A percentile compares a stretch with the other conserved stretches of the same genome.
Conservation (phyloP, 1,140 invertebrate species). For the Vollenhovia emeryi region DNA sequence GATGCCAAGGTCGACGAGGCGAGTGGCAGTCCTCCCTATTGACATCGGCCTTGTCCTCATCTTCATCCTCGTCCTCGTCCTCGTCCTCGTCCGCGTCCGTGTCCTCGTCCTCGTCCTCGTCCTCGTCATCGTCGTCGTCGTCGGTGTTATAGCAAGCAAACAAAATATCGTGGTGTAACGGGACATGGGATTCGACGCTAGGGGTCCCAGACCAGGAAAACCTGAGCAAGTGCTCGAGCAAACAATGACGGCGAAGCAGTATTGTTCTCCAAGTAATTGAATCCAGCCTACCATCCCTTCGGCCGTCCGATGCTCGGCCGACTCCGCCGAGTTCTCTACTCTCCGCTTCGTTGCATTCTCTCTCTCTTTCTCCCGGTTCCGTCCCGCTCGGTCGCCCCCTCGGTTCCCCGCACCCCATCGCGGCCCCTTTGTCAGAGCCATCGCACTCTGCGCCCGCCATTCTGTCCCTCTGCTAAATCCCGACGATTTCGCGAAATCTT, state of each 20-base stretch:
- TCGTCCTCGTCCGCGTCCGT: conserved; percentile 6
- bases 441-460: background rate
- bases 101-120: conserved; percentile 64
- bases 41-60: background rate
- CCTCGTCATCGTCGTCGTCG: conserved; percentile 69
- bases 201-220: conserved; percentile 79
- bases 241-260: conserved; percentile 82
- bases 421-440: conserved; percentile 24
- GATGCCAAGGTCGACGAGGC: conserved; percentile 44
- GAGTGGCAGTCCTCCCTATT: conserved; percentile 27
- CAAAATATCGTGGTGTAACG: conserved; percentile 82
- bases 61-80: background rate
- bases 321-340: conserved; percentile 48
- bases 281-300: conserved; percentile 77
- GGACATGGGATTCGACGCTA: conserved; percentile 75
- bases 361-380: conserved; percentile 12
- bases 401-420: background rate
- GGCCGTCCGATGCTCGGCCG: conserved; percentile 66
- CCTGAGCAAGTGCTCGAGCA: conserved; percentile 80
- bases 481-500: conserved; percentile 61
- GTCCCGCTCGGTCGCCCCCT: conserved; percentile 1
- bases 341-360: conserved; percentile 47
- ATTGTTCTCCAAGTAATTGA: conserved; percentile 85
- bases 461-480: background rate
- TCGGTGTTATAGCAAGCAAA: conserved; percentile 80